phyloP scores from a whole-genome alignment of 2,113 vertebrate species.

The Lagopus leucura region DNA sequence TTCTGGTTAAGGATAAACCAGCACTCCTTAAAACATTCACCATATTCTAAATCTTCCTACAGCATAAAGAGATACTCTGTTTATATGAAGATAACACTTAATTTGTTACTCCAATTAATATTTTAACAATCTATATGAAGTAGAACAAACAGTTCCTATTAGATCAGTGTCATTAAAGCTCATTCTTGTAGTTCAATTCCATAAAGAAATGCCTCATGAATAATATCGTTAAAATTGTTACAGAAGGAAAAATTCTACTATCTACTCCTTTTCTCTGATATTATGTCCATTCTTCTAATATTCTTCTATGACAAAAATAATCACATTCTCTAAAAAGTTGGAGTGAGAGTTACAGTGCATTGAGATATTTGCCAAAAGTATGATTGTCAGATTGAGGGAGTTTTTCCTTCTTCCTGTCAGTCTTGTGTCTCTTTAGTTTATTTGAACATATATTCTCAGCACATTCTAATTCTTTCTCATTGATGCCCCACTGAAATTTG shows the following conservation, averaged over 20 bases:
- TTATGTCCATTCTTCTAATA: neutral
- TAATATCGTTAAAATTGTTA: neutral
- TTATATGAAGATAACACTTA: neutral
- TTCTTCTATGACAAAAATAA: neutral
- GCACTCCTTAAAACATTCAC: neutral
- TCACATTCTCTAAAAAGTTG: neutral
- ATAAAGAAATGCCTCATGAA: neutral
- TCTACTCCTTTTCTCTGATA: neutral
- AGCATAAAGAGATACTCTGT: neutral
- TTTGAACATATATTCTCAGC: neutral
- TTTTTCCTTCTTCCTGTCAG: neutral
- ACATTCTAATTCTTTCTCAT: neutral
- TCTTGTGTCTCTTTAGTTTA: neutral
- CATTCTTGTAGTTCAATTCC: neutral
- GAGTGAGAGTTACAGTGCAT: neutral
- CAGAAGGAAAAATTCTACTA: neutral
- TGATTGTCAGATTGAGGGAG: neutral
- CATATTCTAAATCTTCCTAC: neutral
- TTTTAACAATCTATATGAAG: neutral
- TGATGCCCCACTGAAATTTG: neutral
- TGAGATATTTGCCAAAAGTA: neutral
- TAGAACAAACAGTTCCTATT: neutral
- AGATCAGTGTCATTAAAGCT: neutral
- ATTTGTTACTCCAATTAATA: neutral
- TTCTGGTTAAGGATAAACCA: neutral